phyloP scores from a whole-genome alignment of 2,888 invertebrate species.

The Beris chalybata region DNA sequence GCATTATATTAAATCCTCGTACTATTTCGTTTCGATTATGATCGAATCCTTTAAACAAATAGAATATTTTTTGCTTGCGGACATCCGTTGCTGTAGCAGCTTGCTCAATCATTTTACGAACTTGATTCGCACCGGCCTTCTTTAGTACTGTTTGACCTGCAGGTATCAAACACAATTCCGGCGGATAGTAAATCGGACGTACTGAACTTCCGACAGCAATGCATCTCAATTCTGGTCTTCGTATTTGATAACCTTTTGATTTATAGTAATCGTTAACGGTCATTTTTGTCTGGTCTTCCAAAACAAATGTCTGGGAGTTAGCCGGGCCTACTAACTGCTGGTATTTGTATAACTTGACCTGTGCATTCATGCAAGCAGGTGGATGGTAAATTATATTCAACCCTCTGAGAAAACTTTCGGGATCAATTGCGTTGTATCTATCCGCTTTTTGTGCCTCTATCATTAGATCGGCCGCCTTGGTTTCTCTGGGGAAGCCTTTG shows the following conservation, averaged over 20 bases:
- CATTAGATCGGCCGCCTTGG: slow-evolving; percentile 57
- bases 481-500: slow-evolving; percentile 72
- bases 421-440: slow-evolving; percentile 49
- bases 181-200: slow-evolving; percentile 76
- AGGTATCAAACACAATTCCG: slow-evolving; percentile 79
- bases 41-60: slow-evolving; percentile 48
- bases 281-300: slow-evolving; percentile 43
- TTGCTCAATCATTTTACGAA: slow-evolving; percentile 80
- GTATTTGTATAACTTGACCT: slow-evolving; percentile 45
- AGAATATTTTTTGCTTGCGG: slow-evolving; percentile 79
- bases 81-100: slow-evolving; percentile 80
- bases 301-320: slow-evolving; percentile 50
- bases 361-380: slow-evolving; percentile 44
- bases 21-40: slow-evolving; percentile 60
- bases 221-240: slow-evolving; percentile 75
- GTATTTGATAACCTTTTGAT: slow-evolving; percentile 49
- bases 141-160: slow-evolving; percentile 72
- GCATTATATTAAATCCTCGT: slow-evolving; percentile 78
- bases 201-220: slow-evolving; percentile 76
- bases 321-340: slow-evolving; percentile 48
- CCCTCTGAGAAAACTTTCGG: slow-evolving; percentile 43
- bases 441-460: too few species aligned
- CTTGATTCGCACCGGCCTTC: slow-evolving; percentile 82
- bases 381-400: slow-evolving; percentile 48
- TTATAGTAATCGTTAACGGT: slow-evolving; percentile 55